Evolutionary conservation across 2,888 invertebrate genomes (phyloP).

Genomic region (Antheraea assamensis): DNA sequence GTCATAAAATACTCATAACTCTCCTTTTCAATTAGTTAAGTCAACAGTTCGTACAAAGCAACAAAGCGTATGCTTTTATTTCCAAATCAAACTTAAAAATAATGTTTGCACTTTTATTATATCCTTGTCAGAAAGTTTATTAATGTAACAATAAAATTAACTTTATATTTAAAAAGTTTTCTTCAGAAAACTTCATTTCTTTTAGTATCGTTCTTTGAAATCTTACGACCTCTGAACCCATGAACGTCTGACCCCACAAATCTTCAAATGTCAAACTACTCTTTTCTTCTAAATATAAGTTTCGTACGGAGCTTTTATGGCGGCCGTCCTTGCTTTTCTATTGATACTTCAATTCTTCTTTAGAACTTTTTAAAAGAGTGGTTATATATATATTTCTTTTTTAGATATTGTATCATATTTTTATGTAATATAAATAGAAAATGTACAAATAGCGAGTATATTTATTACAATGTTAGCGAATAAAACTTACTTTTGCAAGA

Average conservation of each 20-base stretch:
- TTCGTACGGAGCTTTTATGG: not conserved
- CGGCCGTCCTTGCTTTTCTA: not conserved
- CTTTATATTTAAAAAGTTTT: not conserved
- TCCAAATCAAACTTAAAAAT: not conserved
- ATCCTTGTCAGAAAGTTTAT: not conserved
- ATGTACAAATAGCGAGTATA: not conserved
- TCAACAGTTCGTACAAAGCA: not conserved
- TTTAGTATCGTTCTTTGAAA: not conserved
- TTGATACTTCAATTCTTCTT: not conserved
- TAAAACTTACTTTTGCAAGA: not conserved
- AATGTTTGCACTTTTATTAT: not conserved
- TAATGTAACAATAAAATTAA: not conserved
- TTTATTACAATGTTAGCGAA: not conserved
- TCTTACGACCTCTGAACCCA: not conserved
- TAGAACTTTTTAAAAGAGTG: not conserved
- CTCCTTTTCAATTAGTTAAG: not conserved
- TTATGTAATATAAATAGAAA: not conserved
- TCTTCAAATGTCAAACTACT: slow-evolving; percentile 12
- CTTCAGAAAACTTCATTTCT: not conserved
- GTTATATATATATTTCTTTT: not conserved
- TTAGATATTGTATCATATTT: not conserved
- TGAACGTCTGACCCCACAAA: slow-evolving; percentile 2
- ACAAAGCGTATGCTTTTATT: not conserved
- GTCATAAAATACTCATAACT: not conserved
- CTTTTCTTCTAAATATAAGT: not conserved